A percentile compares a stretch with the other conserved stretches of the same genome.
phyloP scores from a whole-genome alignment of 2,113 vertebrate species.

The Poecile atricapillus region DNA sequence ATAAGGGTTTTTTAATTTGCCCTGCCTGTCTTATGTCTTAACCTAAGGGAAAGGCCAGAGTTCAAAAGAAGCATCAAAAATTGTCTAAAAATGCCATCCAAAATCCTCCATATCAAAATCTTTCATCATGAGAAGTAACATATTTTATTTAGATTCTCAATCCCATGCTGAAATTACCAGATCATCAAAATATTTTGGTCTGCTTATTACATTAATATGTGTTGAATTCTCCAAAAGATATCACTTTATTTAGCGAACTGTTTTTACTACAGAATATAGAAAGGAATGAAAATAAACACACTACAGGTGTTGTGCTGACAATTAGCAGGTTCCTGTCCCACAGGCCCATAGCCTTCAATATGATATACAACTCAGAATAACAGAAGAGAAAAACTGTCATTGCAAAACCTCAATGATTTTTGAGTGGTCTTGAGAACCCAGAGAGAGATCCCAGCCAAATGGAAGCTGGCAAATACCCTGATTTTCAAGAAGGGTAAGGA shows the following conservation, averaged over 20 bases:
- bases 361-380: neutral
- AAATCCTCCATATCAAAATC: neutral
- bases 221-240: neutral
- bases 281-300: neutral
- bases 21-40: neutral
- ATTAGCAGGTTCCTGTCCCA: neutral
- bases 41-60: neutral
- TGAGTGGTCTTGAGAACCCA: neutral
- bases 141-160: neutral
- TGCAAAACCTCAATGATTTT: neutral
- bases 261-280: neutral
- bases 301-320: neutral
- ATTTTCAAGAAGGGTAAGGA: neutral
- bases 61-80: neutral
- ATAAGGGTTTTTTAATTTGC: neutral
- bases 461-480: neutral
- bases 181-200: neutral
- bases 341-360: neutral
- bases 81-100: neutral
- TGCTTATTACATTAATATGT: neutral
- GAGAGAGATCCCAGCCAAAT: neutral
- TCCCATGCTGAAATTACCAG: neutral
- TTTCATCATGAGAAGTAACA: neutral
- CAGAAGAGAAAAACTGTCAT: neutral
- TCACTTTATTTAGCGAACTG: neutral